These are phyloP conservation scores for Trilocha varians DNA, from an alignment of 2,888 invertebrate genomes.

Conservation along the genomic window DNA sequence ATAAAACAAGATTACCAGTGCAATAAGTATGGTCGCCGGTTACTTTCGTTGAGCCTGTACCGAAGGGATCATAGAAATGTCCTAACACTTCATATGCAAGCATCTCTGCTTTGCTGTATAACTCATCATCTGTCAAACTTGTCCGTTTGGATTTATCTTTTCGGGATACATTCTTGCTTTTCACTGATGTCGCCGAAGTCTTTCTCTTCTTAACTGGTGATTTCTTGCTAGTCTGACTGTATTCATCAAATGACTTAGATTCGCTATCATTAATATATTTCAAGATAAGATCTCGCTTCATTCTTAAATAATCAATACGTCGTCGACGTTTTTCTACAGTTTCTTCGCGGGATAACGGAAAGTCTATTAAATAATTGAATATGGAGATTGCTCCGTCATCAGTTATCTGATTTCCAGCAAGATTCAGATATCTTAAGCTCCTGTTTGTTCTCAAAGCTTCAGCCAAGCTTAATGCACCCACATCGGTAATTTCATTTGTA, in stretches of 20 bases:
- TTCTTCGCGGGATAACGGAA: constrained; percentile 31
- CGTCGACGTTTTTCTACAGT: constrained; percentile 19
- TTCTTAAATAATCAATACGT: constrained; percentile 18
- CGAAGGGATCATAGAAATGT: constrained; percentile 30
- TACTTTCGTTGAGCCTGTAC: constrained; percentile 10
- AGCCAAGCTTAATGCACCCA: constrained; percentile 34
- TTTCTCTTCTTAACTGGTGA: constrained; percentile 12
- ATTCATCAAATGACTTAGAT: constrained; percentile 15
- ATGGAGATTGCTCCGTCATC: constrained; percentile 35
- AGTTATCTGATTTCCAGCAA: constrained; percentile 38
- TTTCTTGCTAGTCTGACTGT: constrained; percentile 14
- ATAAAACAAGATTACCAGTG: constrained; percentile 34
- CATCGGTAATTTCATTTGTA: constrained; percentile 44
- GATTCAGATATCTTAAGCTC: constrained; percentile 43
- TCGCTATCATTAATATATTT: constrained; percentile 13
- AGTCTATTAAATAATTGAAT: constrained; percentile 31
- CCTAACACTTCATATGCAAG: constrained; percentile 25
- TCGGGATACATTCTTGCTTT: constrained; percentile 10
- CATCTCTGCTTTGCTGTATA: constrained; percentile 20
- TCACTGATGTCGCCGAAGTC: constrained; percentile 10
- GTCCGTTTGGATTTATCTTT: constrained; percentile 10
- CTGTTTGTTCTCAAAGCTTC: constrained; percentile 41
- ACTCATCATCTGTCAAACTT: constrained; percentile 12
- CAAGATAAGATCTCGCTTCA: constrained; percentile 10
- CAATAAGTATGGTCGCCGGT: constrained; percentile 22